Percentiles rank a stretch among this genome's conserved stretches.
Evolutionary conservation across 2,113 vertebrate species (phyloP).

Genomic region (Naja naja): DNA sequence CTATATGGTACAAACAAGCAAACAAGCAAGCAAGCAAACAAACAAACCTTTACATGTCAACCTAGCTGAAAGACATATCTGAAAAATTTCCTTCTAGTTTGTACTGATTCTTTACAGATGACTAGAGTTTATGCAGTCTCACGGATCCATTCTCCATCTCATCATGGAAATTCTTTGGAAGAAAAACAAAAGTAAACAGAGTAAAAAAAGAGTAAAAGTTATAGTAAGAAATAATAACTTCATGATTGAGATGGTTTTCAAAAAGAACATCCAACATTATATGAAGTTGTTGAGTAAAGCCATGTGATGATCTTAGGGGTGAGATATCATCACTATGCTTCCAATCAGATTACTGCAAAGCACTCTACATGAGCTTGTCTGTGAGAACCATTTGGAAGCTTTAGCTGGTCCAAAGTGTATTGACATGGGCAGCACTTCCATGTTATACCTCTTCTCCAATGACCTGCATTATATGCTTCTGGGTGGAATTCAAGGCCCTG

Average conservation of each 20-base stretch:
- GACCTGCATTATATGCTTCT: neutral
- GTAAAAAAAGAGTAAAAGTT: too few species aligned
- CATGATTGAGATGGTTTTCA: neutral
- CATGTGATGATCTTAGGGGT: neutral
- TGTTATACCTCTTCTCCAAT: neutral
- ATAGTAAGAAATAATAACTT: neutral
- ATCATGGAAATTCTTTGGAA: neutral
- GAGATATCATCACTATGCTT: neutral
- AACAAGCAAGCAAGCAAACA: neutral
- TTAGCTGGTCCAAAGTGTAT: neutral
- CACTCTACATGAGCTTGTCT: neutral
- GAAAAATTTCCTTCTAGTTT: neutral
- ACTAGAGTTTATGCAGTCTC: neutral
- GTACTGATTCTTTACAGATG: neutral
- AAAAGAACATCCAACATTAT: neutral
- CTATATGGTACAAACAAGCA: neutral
- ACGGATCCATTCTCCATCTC: neutral
- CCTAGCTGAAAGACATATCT: neutral
- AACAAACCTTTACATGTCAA: neutral
- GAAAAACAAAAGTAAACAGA: neutral
- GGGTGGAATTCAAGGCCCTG: neutral
- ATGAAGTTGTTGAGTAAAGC: neutral
- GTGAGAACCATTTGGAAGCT: neutral
- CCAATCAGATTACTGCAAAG: neutral
- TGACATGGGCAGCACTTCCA: neutral